Evolutionary conservation across 2,113 vertebrate species (phyloP), one percentile per base, ranked within the genome.

Genomic region (Gadus chalcogrammus): DNA sequence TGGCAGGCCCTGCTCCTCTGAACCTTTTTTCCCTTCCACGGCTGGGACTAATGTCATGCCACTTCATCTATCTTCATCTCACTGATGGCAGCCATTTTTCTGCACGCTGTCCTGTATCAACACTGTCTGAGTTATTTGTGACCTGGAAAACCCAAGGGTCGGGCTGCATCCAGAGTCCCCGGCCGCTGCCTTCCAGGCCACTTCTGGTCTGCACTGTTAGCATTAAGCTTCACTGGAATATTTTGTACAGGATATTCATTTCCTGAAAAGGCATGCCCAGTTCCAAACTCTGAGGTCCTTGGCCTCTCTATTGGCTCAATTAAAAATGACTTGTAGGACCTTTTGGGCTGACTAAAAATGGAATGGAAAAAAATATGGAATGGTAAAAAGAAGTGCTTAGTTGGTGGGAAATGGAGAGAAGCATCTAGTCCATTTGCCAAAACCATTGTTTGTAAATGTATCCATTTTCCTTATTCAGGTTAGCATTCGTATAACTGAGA

Each of bases 51-150:
- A 87, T 83, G 85, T 87, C 83, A 88, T 81, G 78, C 71, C 6
- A 12, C 48, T 73, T 68, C 85, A 88, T 90, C 89, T 68, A 85
- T 90, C 86, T 88, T 79, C 80, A 88, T 87, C 80, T 82, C 74
- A 80, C 71, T 87, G 86, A 87, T 60, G 62, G 85, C 86, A 79
- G 72, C 71, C 84, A 83, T 85, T 88, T 85, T 83, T 89, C 78
- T 84, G 61, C 63, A 64, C 74, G 81, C 76, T 17, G 69, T 83
- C 71, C 71, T 87, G 83, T 84, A 84, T 89, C 84, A 90, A 86
- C 87, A 86, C 71, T 58, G 85, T 80, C 61, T 86, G 80, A 83
- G 66, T 84, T 84, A 76, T 80, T 82, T 65, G 75, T 84, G 78
- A 85, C 85, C 75, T 74, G 31, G 83, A 74, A 89, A 86, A 74